Percentiles rank a stretch among this genome's conserved stretches.
These are phyloP conservation scores for Botrylloides violaceus DNA, from an alignment of 23 tunicate species.

Conservation along the genomic window DNA sequence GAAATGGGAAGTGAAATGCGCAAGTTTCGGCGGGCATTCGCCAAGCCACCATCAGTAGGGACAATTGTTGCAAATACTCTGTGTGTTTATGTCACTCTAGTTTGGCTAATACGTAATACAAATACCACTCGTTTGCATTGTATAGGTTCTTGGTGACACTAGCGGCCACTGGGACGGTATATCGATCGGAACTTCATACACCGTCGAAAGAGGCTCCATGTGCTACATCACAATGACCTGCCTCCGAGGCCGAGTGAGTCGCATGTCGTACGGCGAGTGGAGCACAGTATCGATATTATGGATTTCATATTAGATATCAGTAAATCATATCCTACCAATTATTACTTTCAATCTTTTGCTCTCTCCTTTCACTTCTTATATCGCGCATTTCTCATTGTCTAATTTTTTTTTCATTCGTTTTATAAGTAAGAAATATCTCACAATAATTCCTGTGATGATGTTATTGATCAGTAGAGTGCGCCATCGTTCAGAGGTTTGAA, in stretches of 20 bases:
- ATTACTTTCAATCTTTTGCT: not conserved
- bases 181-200: not conserved
- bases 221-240: slow-evolving; percentile 16
- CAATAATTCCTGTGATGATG: too few species aligned
- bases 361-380: not conserved
- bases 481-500: too few species aligned
- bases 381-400: too few species aligned
- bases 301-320: not conserved
- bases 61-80: not conserved
- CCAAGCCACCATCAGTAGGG: too few species aligned
- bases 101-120: not conserved
- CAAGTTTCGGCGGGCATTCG: too few species aligned
- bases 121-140: not conserved
- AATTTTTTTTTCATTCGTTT: too few species aligned
- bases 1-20: too few species aligned
- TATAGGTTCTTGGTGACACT: slow-evolving; percentile 9
- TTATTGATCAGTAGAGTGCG: too few species aligned
- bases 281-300: slow-evolving; percentile 7
- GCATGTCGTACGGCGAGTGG: slow-evolving; percentile 15
- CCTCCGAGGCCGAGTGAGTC: slow-evolving; percentile 2
- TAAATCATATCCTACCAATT: not conserved
- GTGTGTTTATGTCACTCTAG: not conserved
- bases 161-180: slow-evolving; percentile 8
- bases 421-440: too few species aligned
- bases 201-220: slow-evolving; percentile 19